These are phyloP conservation scores for Gastrophysa polygoni DNA, from an alignment of 2,888 invertebrate genomes.

Conservation along the genomic window DNA sequence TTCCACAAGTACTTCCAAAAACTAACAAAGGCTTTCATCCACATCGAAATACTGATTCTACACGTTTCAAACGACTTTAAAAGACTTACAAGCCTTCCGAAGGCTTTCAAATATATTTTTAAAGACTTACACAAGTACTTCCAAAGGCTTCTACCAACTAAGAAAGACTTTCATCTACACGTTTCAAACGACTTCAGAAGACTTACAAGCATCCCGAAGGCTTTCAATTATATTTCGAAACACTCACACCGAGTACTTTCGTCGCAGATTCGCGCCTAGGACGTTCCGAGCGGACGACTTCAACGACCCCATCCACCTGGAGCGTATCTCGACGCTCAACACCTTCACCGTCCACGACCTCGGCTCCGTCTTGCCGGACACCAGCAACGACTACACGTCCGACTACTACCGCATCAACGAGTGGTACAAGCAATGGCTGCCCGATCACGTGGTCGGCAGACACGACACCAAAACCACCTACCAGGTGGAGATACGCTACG, in stretches of 20 bases:
- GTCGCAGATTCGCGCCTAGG: slow-evolving; percentile 79
- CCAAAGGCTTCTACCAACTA: no score
- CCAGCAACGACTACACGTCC: slow-evolving; percentile 88
- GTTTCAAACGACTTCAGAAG: no score
- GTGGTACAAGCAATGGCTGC: slow-evolving; percentile 92
- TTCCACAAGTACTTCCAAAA: no score
- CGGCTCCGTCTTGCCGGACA: slow-evolving; percentile 77
- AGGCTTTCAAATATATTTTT: no score
- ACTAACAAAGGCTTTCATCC: no score
- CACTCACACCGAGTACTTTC: background rate
- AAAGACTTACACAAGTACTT: no score
- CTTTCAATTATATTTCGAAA: no score
- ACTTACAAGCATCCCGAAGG: no score
- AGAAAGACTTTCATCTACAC: no score
- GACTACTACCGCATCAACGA: slow-evolving; percentile 91
- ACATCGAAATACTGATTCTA: no score
- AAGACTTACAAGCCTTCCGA: no score
- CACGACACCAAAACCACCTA: slow-evolving; percentile 94
- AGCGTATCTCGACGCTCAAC: slow-evolving; percentile 92
- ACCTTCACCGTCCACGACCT: slow-evolving; percentile 88
- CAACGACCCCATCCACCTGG: slow-evolving; percentile 94
- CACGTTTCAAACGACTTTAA: no score
- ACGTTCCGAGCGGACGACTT: slow-evolving; percentile 92
- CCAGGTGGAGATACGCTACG: slow-evolving; percentile 84
- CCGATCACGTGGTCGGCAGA: slow-evolving; percentile 78